Evolutionary conservation across 2,797 vertebrate genomes (phyloP).

Genomic region (Cottoperca gobio): DNA sequence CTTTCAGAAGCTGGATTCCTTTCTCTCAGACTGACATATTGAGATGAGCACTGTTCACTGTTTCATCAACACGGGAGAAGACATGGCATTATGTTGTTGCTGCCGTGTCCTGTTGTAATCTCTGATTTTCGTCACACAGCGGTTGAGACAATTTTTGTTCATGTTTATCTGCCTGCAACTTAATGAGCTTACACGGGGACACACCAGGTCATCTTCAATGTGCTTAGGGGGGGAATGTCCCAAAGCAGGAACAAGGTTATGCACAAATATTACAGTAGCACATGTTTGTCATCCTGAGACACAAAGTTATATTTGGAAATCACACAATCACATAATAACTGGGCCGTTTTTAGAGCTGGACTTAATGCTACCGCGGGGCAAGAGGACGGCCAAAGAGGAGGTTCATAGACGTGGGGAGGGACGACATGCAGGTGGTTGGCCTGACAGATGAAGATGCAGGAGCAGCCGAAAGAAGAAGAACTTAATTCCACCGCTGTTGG

Average conservation of each 20-base stretch:
- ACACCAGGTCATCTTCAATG: constrained; percentile 7
- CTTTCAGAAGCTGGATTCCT: not conserved
- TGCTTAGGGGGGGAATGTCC: not conserved
- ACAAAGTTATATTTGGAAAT: not conserved
- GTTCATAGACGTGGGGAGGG: too few relatives aligned
- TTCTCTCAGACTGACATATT: constrained; percentile 6
- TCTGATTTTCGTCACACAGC: constrained; percentile 41
- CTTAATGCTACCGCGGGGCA: not conserved
- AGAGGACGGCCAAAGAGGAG: too few relatives aligned
- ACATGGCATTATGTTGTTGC: constrained; percentile 61
- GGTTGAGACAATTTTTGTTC: constrained; percentile 18
- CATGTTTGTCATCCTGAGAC: not conserved
- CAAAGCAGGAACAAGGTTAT: constrained; percentile 10
- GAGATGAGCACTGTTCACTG: constrained; percentile 41
- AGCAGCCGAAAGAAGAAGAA: too few relatives aligned
- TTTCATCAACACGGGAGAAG: constrained; percentile 62
- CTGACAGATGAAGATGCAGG: too few relatives aligned
- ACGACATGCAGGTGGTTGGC: too few relatives aligned
- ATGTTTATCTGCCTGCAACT: constrained; percentile 28
- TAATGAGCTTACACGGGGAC: constrained; percentile 40
- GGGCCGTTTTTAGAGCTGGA: not conserved
- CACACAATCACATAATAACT: not conserved
- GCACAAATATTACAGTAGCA: not conserved
- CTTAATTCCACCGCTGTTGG: too few relatives aligned
- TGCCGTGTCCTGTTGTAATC: constrained; percentile 60